phyloP scores from a whole-genome alignment of 2,888 invertebrate genomes.

The Agelastica alni region DNA sequence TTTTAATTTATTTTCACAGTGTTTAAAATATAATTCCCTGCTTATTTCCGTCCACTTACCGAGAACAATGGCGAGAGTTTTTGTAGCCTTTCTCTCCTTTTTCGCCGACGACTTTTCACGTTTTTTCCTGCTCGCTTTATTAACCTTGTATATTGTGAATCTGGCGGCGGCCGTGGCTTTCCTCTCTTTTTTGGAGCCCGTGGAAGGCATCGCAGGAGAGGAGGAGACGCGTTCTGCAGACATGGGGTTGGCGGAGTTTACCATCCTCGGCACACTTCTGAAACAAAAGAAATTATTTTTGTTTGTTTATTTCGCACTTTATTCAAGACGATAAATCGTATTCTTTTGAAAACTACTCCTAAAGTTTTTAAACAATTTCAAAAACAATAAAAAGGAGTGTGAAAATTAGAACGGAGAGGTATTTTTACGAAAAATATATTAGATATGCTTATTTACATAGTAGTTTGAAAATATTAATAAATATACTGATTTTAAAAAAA shows the following conservation, averaged over 20 bases:
- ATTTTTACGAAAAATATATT: no score
- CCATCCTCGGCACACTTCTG: constrained; percentile 67
- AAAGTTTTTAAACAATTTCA: no score
- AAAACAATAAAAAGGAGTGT: no score
- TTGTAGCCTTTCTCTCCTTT: constrained; percentile 96
- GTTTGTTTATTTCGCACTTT: neutral
- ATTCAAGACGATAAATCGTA: no score
- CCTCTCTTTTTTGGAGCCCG: constrained; percentile 73
- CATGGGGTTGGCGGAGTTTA: constrained; percentile 43
- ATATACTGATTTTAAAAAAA: no score
- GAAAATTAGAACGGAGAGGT: no score
- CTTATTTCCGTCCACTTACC: constrained; percentile 68
- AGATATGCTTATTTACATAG: no score
- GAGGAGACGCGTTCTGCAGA: constrained; percentile 1
- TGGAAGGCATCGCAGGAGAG: constrained; percentile 48
- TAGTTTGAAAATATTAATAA: no score
- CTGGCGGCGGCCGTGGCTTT: constrained; percentile 73
- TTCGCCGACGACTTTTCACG: constrained; percentile 91
- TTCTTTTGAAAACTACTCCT: no score
- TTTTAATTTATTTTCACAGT: no score
- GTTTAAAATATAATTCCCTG: no score
- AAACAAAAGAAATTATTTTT: constrained; percentile 35
- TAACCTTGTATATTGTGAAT: constrained; percentile 91
- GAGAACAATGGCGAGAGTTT: constrained; percentile 96
- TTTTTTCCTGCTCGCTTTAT: constrained; percentile 94